phyloP scores from a whole-genome alignment of 2,797 vertebrate species.

The Crenichthys baileyi region DNA sequence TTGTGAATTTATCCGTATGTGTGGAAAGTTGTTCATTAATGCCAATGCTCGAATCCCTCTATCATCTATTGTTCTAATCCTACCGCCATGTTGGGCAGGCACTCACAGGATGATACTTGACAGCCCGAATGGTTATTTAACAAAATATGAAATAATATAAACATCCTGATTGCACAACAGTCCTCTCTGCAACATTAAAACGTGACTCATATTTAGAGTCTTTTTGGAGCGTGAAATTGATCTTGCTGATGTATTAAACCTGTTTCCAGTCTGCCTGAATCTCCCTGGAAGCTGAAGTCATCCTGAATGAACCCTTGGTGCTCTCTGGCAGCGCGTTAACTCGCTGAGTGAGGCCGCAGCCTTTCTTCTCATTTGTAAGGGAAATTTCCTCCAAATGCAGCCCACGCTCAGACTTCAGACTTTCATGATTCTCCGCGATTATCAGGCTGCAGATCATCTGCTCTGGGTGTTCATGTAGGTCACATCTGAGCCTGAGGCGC shows the following conservation, averaged over 20 bases:
- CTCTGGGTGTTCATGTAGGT: background rate
- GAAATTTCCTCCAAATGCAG: background rate
- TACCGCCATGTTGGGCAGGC: no score
- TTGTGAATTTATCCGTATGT: no score
- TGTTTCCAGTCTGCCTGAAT: background rate
- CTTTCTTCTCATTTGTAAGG: background rate
- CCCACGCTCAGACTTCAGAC: background rate
- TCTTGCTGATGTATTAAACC: background rate
- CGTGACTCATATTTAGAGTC: background rate
- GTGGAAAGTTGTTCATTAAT: no score
- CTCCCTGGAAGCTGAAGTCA: background rate
- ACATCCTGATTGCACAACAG: no score
- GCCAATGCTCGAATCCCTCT: no score
- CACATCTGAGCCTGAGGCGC: background rate
- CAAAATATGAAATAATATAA: no score
- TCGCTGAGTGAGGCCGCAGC: background rate
- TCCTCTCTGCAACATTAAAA: background rate
- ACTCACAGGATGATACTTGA: no score
- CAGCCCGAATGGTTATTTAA: no score
- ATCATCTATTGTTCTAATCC: no score
- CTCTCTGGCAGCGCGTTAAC: no score
- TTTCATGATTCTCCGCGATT: background rate
- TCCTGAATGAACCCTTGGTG: no score
- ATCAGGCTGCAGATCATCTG: background rate
- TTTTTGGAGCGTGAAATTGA: background rate